These are phyloP conservation scores for Actinia equina DNA, from an alignment of 64 coral and sea anemone genomes.

Conservation along the genomic window DNA sequence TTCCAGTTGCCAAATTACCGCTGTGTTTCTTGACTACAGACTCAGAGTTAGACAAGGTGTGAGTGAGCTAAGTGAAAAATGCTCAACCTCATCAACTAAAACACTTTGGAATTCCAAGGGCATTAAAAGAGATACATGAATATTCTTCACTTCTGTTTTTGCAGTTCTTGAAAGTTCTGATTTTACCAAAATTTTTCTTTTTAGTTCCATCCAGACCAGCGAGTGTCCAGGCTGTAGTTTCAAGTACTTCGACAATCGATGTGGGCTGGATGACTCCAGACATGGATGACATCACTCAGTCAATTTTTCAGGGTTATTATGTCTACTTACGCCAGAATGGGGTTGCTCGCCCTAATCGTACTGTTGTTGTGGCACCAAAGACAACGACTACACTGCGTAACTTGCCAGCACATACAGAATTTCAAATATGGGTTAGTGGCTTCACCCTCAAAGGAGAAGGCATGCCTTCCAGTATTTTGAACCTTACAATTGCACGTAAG, in stretches of 20 bases:
- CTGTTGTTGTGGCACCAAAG: not conserved
- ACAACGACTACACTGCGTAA: not conserved
- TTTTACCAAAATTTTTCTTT: no score
- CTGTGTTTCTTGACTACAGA: no score
- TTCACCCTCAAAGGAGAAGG: slow-evolving; percentile 34
- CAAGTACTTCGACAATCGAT: not conserved
- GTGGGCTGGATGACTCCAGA: slow-evolving; percentile 11
- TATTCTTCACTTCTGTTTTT: no score
- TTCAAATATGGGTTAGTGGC: slow-evolving; percentile 18
- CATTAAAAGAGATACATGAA: no score
- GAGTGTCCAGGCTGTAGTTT: not conserved
- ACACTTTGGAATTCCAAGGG: no score
- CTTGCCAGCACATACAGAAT: not conserved
- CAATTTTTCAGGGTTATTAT: slow-evolving; percentile 26
- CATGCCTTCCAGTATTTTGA: not conserved
- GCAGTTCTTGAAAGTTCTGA: no score
- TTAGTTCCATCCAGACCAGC: not conserved
- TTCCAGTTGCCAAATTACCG: no score
- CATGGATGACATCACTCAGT: not conserved
- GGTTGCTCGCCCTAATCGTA: no score
- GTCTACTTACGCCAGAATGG: not conserved
- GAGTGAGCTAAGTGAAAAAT: no score
- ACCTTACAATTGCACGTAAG: not conserved
- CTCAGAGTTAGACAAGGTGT: no score
- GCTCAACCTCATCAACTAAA: no score